phyloP scores from a whole-genome alignment of 2,797 vertebrate species.

The Halcyon leucocephala region DNA sequence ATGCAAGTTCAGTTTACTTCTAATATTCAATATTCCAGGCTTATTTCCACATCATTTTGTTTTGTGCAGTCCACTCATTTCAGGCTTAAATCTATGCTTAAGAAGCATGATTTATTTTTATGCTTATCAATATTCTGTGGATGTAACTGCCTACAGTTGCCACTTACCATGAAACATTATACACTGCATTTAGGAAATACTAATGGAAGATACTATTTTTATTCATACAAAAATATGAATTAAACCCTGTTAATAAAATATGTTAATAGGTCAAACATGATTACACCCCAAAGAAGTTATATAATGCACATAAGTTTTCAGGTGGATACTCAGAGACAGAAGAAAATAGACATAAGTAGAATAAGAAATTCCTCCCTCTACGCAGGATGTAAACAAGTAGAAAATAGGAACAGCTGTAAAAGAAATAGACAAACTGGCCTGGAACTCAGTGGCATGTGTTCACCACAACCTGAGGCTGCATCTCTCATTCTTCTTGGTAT shows the following conservation, averaged over 20 bases:
- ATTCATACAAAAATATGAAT: background rate
- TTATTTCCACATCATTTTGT: background rate
- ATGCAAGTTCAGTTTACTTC: background rate
- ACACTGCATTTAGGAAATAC: background rate
- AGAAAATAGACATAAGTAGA: fast-evolving
- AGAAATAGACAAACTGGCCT: background rate
- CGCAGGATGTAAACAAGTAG: background rate
- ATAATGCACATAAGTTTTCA: background rate
- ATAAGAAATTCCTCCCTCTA: background rate
- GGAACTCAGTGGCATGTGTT: background rate
- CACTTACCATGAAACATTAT: background rate
- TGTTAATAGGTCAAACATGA: background rate
- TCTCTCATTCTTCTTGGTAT: background rate
- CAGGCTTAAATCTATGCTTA: background rate
- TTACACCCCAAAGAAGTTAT: background rate
- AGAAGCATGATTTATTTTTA: background rate
- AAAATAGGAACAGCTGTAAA: background rate
- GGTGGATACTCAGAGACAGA: background rate
- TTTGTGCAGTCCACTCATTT: background rate
- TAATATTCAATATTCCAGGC: background rate
- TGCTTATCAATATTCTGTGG: background rate
- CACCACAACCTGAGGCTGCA: background rate
- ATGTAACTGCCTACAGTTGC: background rate
- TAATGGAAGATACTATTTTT: background rate
- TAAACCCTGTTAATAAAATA: background rate